phyloP scores from a whole-genome alignment of 2,113 vertebrate genomes.

The Rattus rattus region DNA sequence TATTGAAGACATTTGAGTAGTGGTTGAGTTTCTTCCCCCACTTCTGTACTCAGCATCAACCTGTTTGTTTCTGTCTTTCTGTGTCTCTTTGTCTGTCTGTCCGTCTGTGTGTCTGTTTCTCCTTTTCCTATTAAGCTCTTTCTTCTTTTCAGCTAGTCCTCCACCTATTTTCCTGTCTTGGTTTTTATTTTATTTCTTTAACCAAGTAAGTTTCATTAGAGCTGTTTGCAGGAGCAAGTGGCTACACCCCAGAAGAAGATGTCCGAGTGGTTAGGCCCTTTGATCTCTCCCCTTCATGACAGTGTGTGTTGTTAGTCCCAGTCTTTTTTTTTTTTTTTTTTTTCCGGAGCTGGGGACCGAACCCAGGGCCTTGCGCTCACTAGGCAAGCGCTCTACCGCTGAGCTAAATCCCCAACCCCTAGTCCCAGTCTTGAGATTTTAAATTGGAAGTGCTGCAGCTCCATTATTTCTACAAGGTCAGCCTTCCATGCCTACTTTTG shows the following conservation, averaged over 20 bases:
- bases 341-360: too few species aligned
- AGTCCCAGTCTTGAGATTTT: background rate
- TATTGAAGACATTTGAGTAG: background rate
- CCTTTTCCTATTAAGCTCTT: background rate
- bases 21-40: background rate
- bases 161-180: background rate
- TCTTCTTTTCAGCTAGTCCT: background rate
- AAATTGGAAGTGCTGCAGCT: background rate
- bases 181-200: background rate
- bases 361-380: too few species aligned
- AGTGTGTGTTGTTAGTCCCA: background rate
- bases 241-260: background rate
- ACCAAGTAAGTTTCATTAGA: background rate
- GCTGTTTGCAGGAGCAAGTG: background rate
- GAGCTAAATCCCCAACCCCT: too few species aligned
- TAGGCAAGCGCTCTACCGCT: too few species aligned
- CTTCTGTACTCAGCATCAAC: background rate
- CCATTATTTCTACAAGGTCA: background rate
- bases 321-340: too few species aligned
- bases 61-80: too few species aligned
- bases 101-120: too few species aligned
- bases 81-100: too few species aligned
- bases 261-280: background rate
- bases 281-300: background rate
- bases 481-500: background rate